A percentile compares a stretch with the other conserved stretches of the same genome.
Conservation (phyloP, 1,140 invertebrate genomes). For the Capitella teleta region DNA sequence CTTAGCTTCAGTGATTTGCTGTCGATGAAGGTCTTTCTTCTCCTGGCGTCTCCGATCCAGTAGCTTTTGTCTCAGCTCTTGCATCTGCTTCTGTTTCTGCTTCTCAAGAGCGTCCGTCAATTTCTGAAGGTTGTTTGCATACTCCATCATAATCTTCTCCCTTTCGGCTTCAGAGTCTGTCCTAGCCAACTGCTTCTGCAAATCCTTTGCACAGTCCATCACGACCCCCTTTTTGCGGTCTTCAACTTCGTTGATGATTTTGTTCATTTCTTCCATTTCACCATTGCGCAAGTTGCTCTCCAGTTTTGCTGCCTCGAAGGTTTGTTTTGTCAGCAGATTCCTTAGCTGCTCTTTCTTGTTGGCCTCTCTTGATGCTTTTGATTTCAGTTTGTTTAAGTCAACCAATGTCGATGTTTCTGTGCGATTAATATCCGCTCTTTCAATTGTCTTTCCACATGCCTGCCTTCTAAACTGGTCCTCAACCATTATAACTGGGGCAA, state of each 20-base stretch:
- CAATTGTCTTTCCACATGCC: too few species aligned
- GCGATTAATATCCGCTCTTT: too few species aligned
- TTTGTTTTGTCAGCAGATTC: slow-evolving; percentile 3
- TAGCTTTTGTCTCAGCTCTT: slow-evolving; percentile 21
- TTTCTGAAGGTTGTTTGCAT: slow-evolving; percentile 26
- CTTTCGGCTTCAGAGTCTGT: slow-evolving; percentile 24
- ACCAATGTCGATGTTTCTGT: background rate
- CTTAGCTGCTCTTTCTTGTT: background rate
- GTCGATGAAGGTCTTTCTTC: slow-evolving; percentile 29
- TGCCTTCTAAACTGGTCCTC: too few species aligned
- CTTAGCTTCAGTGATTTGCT: slow-evolving; percentile 28
- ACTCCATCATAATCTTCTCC: slow-evolving; percentile 30
- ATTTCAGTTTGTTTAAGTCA: background rate
- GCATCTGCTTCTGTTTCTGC: slow-evolving; percentile 29
- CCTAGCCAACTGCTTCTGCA: slow-evolving; percentile 21
- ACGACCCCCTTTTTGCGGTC: slow-evolving; percentile 22
- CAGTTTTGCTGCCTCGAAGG: slow-evolving; percentile 4
- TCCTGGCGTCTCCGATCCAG: slow-evolving; percentile 22
- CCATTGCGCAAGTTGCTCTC: slow-evolving; percentile 21
- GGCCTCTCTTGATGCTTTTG: background rate
- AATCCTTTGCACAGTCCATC: slow-evolving; percentile 20
- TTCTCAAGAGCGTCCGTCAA: slow-evolving; percentile 26
- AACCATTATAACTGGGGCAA: background rate
- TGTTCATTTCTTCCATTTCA: slow-evolving; percentile 27
- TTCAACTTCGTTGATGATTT: slow-evolving; percentile 24